Percentiles rank a stretch among this genome's conserved stretches.
Evolutionary conservation across 2,113 vertebrate species (phyloP).

Genomic region (Cariama cristata): DNA sequence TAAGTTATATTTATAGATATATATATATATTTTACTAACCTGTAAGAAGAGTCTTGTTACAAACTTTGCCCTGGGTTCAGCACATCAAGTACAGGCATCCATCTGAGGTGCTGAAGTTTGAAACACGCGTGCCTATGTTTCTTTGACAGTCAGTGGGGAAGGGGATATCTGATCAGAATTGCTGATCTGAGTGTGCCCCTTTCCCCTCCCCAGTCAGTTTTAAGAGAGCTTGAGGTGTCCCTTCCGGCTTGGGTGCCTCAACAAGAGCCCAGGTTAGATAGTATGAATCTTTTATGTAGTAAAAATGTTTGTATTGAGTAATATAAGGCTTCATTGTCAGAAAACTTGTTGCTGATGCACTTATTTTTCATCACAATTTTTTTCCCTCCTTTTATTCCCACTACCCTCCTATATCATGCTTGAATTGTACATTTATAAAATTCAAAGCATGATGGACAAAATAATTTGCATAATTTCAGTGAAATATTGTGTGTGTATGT

Average conservation of each 20-base stretch:
- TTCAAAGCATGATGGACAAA: background rate
- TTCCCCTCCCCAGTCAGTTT: background rate
- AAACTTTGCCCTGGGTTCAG: background rate
- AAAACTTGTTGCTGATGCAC: background rate
- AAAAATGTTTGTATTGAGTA: background rate
- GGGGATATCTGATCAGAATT: background rate
- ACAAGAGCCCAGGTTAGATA: background rate
- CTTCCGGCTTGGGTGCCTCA: background rate
- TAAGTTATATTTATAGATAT: background rate
- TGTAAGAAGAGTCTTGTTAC: background rate
- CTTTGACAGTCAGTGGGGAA: background rate
- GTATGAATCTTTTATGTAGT: background rate
- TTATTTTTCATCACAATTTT: background rate
- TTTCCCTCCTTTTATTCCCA: background rate
- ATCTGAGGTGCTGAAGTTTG: background rate
- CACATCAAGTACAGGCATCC: background rate
- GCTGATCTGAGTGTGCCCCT: background rate
- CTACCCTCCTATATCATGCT: background rate
- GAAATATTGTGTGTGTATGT: background rate
- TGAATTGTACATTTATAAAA: background rate
- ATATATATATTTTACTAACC: background rate
- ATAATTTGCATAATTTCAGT: background rate
- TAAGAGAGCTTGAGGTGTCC: background rate
- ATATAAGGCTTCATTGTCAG: background rate
- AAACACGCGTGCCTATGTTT: background rate